Base-by-base conservation (phyloP, 2,113 vertebrate species). In the Oryzias woworae region DNA sequence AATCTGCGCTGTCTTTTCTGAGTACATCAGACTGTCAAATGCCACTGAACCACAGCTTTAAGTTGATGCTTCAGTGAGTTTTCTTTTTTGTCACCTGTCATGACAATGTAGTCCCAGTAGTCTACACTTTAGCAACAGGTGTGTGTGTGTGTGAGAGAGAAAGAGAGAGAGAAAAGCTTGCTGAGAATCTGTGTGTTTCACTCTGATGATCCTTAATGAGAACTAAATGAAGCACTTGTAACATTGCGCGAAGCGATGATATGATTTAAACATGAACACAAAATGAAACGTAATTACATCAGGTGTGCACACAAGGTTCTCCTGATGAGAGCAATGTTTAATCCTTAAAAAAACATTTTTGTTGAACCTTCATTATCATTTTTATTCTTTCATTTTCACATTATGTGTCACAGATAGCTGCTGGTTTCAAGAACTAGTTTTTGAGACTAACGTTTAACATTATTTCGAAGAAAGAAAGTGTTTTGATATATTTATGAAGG, bases 1-100 rank as follows among this genome's bases (percentile, higher is more conserved):
- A 84, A 77, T 80, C 54, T 69, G 62, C 73, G 53, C 69, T 79
- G 73, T 79, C 77, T 65, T 80, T 86, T 68, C 31, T 81, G 69
- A 73, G 67, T 70, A 71, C 67, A 75, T 75, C 69, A 74, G 78
- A 80, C 82, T 81, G 87, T 49, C 64, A 78, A 78, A 83, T 81
- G 69, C 78, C 75, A 82, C 15, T 52, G 58, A 69, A 77, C 58
- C 54, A 52, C 26, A 16, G 66, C 63, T 64, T 77, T 45, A 42
- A 61, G 49, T 66, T 69, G 74, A 66, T 24, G 62, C 45, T 49
- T 57, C 36, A 36, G 36, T 36, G 36, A 12, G 8, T 36, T 36
- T 36, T 36, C 36, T 36, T 36, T 12, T 36, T 36, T 36, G 36
- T 36, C 36, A 36, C 36, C 36, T 36, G 10, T 36, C 36, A 36